These are phyloP conservation scores for Ophthalmolycus amberensis DNA, from an alignment of 2,113 vertebrate genomes.

Conservation along the genomic window DNA sequence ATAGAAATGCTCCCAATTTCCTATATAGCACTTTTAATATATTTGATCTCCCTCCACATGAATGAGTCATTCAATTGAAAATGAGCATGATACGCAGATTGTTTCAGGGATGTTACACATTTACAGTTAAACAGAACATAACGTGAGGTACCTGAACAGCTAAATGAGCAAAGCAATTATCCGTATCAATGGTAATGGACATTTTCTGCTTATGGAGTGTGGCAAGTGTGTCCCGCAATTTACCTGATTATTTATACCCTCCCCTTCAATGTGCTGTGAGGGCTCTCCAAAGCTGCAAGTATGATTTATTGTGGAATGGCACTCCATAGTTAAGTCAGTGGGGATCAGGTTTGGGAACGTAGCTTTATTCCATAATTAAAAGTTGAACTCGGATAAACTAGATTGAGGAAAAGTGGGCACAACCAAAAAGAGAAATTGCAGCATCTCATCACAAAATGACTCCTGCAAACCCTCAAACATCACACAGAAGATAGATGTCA, in stretches of 20 bases:
- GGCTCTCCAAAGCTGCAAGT: constrained; percentile 10
- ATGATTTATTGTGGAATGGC: constrained; percentile 11
- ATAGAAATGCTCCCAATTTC: background rate
- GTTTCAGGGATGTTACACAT: background rate
- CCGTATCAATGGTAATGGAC: constrained; percentile 30
- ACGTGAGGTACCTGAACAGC: background rate
- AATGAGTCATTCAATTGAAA: constrained; percentile 2
- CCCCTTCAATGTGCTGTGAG: constrained; percentile 21
- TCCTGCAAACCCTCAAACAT: background rate
- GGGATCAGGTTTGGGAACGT: background rate
- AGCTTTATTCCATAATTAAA: background rate
- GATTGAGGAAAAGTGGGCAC: background rate
- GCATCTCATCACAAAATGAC: background rate
- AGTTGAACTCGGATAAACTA: background rate
- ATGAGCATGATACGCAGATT: background rate
- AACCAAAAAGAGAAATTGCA: background rate
- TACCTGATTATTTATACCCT: constrained; percentile 32
- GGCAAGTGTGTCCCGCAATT: background rate
- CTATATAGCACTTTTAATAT: background rate
- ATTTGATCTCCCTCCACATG: background rate
- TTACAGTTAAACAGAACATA: constrained; percentile 6
- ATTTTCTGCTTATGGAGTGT: constrained; percentile 6
- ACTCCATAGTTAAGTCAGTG: background rate
- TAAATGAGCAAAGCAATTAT: background rate
- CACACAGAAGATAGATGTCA: background rate